A percentile compares a stretch with the other conserved stretches of the same genome.
Evolutionary conservation across 2,888 invertebrate genomes (phyloP).

Genomic region (Diarsia dahlii): DNA sequence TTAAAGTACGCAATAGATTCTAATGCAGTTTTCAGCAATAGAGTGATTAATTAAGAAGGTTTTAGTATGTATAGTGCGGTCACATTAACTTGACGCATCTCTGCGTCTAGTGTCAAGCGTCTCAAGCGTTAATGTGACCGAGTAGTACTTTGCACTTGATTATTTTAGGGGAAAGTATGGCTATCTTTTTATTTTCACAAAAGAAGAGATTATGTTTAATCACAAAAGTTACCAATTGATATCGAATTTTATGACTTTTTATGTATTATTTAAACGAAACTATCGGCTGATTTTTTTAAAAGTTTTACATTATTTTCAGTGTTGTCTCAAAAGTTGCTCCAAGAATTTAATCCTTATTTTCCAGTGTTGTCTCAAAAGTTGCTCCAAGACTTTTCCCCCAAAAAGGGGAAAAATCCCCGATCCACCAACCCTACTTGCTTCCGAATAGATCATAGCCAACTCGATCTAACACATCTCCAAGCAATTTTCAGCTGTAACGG

Average conservation of each 20-base stretch:
- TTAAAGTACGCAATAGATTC: no score
- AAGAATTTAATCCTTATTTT: not conserved
- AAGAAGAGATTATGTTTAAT: not conserved
- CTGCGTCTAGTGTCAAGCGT: no score
- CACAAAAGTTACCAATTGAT: not conserved
- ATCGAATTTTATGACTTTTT: not conserved
- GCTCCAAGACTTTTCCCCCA: not conserved
- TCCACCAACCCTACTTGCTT: not conserved
- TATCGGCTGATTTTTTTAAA: not conserved
- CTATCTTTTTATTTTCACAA: no score
- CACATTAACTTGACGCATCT: no score
- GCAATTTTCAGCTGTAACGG: constrained; percentile 26
- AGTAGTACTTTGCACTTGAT: no score
- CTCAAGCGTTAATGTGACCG: no score
- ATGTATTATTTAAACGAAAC: not conserved
- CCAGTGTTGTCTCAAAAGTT: not conserved
- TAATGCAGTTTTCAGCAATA: no score
- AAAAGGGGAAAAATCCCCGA: not conserved
- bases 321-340: not conserved
- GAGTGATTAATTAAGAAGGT: no score
- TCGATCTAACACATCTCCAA: not conserved
- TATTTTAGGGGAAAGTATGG: no score
- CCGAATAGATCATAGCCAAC: constrained; percentile 54
- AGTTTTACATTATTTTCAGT: not conserved
- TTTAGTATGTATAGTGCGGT: no score